These are phyloP conservation scores for Nibea coibor DNA, from an alignment of 2,113 vertebrate species.

Conservation along the genomic window DNA sequence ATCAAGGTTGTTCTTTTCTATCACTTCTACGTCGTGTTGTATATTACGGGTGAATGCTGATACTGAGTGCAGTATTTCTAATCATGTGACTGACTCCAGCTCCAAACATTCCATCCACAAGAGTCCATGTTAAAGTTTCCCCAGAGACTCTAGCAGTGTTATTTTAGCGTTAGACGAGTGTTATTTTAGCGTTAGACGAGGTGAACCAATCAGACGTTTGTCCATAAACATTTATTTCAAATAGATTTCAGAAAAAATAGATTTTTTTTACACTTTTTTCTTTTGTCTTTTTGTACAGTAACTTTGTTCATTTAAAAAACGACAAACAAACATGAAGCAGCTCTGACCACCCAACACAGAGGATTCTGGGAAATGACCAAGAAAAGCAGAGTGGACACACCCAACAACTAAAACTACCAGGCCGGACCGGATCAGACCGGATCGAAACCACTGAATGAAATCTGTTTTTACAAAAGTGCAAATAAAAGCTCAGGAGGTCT, in stretches of 20 bases:
- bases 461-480: conserved; percentile 43
- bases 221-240: conserved; percentile 96
- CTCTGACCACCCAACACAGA: conserved; percentile 73
- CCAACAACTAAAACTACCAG: neutral
- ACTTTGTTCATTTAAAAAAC: conserved; percentile 83
- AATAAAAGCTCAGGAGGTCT: conserved; percentile 7
- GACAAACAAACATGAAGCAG: conserved; percentile 86
- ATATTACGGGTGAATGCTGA: no score
- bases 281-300: conserved; percentile 88
- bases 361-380: conserved; percentile 41
- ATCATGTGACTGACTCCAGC: no score
- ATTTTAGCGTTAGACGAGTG: no score
- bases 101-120: no score
- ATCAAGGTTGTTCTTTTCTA: no score
- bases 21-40: no score
- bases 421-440: neutral
- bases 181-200: no score
- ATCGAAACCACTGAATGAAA: neutral
- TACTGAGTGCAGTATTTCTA: no score
- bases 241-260: conserved; percentile 84
- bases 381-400: neutral
- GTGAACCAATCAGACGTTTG: conserved; percentile 35
- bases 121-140: no score
- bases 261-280: conserved; percentile 91
- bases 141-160: no score